Percentiles rank a stretch among this genome's conserved stretches.
These are phyloP conservation scores for Polyergus mexicanus DNA, from an alignment of 1,140 invertebrate genomes.

Conservation along the genomic window DNA sequence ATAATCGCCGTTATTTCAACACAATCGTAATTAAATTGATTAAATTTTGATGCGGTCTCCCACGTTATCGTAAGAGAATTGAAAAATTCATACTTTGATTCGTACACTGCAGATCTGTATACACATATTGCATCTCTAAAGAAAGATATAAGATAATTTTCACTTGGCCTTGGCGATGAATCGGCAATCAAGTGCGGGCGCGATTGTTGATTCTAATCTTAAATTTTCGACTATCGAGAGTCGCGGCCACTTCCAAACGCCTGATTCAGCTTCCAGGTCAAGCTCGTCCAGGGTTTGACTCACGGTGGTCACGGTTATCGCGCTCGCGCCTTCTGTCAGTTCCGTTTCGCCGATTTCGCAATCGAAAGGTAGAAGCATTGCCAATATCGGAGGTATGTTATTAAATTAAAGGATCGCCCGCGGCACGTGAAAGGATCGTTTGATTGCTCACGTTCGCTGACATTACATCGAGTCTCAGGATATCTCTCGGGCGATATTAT, in stretches of 20 bases:
- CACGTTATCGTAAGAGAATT: neutral
- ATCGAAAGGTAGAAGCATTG: conserved; percentile 23
- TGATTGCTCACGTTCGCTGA: neutral
- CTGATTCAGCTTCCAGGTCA: conserved; percentile 55
- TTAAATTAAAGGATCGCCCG: conserved; percentile 6
- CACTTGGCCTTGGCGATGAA: conserved; percentile 20
- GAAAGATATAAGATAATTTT: neutral
- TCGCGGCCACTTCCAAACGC: conserved; percentile 17
- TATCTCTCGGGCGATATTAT: neutral
- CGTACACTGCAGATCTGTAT: neutral
- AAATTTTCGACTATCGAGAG: conserved; percentile 9
- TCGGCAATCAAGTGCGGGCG: neutral
- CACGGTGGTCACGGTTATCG: conserved; percentile 49
- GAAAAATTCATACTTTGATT: neutral
- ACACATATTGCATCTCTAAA: neutral
- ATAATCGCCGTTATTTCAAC: conserved; percentile 1
- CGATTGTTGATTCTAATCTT: conserved; percentile 1
- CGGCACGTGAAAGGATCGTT: conserved; percentile 9
- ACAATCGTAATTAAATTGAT: conserved; percentile 13
- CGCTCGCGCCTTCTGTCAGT: conserved; percentile 32
- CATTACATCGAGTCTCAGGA: neutral
- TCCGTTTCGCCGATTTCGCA: conserved; percentile 49
- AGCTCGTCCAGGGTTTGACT: conserved; percentile 49
- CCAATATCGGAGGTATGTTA: conserved; percentile 35
- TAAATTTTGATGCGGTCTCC: neutral